Conservation (phyloP, 2,113 vertebrate genomes). For the Nansenia antarctica region DNA sequence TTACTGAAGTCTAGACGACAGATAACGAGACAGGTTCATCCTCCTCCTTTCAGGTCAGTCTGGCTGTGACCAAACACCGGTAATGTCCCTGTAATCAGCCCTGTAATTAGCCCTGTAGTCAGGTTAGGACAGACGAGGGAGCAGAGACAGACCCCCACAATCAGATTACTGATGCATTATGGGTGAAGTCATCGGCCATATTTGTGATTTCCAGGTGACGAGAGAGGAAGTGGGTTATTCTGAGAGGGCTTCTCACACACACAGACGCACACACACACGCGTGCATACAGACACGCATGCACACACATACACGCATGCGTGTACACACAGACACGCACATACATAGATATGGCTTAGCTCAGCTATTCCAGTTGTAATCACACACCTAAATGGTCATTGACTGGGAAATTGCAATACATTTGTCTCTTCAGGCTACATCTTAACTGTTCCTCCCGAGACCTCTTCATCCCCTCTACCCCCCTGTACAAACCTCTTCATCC, state of each 20-base stretch:
- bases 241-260: background rate
- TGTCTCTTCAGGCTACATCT: too few relatives aligned
- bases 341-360: background rate
- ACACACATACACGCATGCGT: background rate
- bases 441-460: too few relatives aligned
- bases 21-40: too few relatives aligned
- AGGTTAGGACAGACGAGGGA: slow-evolving; percentile 41
- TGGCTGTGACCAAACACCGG: slow-evolving; percentile 21
- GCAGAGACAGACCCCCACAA: slow-evolving; percentile 39
- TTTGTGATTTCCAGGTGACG: slow-evolving; percentile 17
- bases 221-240: slow-evolving; percentile 19
- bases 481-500: too few relatives aligned
- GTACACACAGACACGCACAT: background rate
- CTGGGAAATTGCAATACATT: too few relatives aligned
- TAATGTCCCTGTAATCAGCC: slow-evolving; percentile 53
- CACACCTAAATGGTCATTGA: too few relatives aligned
- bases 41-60: background rate
- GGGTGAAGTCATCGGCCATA: slow-evolving; percentile 50
- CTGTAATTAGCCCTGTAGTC: slow-evolving; percentile 38
- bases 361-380: background rate
- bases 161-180: slow-evolving; percentile 48
- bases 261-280: background rate
- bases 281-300: background rate
- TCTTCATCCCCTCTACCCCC: too few relatives aligned
- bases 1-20: too few relatives aligned